Evolutionary conservation across 2,888 invertebrate species (phyloP), one percentile per base, ranked within the genome.

Genomic region (Sphecodes monilicornis): DNA sequence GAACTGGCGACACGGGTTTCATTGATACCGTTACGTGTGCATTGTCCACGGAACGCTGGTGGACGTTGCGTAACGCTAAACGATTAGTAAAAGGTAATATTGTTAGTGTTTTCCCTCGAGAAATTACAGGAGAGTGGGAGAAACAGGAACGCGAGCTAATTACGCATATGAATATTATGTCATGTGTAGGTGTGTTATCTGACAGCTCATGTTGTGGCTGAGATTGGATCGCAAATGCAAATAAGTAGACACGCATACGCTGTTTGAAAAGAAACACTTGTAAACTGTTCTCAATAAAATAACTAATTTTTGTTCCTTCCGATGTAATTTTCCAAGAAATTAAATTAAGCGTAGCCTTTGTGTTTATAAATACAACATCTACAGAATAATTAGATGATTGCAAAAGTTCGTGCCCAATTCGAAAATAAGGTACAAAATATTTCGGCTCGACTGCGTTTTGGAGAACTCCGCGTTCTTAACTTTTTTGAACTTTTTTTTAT

Each of bases 141-240:
- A n/a, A 54, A 54, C 54, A n/a, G n/a, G 54, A 43, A 16, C 43
- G 16, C 16, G 43, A 54, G n/a, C 11, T n/a, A 54, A 54, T 54
- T n/a, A n/a, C 54, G 54, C 11, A 54, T 54, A 54, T n/a, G 54
- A 54, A 54, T 54, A 54, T 54, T 54, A 54, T 54, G 54, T n/a
- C 54, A n/a, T 54, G 54, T 54, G 54, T 11, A 11, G 54, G 11
- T n/a, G 54, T n/a, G 10, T 54, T 54, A 54, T 54, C 54, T 54
- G 54, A n/a, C n/a, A n/a, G n/a, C n/a, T n/a, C n/a, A 1, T 54
- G 54, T 54, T 54, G 22, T 8, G 50, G 22, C 22, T 18, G 54
- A n/a, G 10, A n/a, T 10, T n/a, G 54, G 54, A 54, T 54, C 54
- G n/a, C n/a, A 54, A 54, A n/a, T n/a, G 54, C 11, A 22, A 11